Evolutionary conservation across 2,797 vertebrate species (phyloP).

Genomic region (Notamacropus eugenii): DNA sequence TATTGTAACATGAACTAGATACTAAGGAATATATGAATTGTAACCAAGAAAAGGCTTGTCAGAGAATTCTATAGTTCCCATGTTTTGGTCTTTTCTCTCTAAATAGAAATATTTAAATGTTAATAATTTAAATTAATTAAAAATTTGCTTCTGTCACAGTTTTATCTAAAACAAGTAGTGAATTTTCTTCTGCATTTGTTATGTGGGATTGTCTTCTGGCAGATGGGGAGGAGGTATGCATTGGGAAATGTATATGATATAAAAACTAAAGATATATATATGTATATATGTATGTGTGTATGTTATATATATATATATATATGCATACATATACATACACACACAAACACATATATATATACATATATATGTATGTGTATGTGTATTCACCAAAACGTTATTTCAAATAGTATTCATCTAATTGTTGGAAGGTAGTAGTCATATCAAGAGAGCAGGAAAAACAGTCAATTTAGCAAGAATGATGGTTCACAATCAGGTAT

Average conservation of each 20-base stretch:
- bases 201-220: neutral
- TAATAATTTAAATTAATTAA: neutral
- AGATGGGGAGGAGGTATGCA: neutral
- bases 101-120: neutral
- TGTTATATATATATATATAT: too few species aligned
- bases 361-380: too few species aligned
- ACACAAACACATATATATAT: too few species aligned
- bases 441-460: too few species aligned
- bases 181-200: neutral
- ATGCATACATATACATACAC: too few species aligned
- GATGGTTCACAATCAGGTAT: too few species aligned
- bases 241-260: neutral
- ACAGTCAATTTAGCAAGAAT: too few species aligned
- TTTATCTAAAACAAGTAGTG: neutral
- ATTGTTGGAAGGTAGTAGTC: neutral
- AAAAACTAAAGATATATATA: neutral
- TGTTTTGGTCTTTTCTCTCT: neutral
- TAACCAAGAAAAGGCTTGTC: neutral
- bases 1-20: neutral
- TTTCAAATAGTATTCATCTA: neutral
- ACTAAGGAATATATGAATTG: neutral
- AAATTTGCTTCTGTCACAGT: neutral
- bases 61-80: neutral
- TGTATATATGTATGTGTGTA: too few species aligned
- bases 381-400: neutral